Evolutionary conservation across 2,888 invertebrate genomes (phyloP).

Genomic region (Tiliacea citrago): DNA sequence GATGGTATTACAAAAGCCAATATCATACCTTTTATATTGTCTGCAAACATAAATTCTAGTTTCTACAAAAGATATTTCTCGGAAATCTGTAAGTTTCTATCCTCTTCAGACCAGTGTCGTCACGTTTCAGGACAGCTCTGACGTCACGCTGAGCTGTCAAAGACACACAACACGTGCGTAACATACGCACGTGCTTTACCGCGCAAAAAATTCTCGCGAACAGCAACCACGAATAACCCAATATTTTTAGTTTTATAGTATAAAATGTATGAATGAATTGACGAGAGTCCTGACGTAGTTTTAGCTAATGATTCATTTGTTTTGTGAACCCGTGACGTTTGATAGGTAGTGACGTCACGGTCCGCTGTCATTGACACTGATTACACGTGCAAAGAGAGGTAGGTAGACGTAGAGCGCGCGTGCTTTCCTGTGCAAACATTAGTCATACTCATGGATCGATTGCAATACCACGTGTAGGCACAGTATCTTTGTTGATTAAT

Average conservation of each 20-base stretch:
- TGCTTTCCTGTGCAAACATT: constrained; percentile 52
- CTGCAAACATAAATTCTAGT: no score
- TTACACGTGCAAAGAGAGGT: constrained; percentile 49
- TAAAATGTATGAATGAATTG: constrained; percentile 35
- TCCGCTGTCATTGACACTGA: constrained; percentile 45
- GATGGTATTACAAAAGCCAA: no score
- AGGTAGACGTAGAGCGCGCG: constrained; percentile 41
- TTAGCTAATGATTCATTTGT: constrained; percentile 33
- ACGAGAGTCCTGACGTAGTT: constrained; percentile 8
- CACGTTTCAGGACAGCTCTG: constrained; percentile 17
- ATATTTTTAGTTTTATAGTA: constrained; percentile 18
- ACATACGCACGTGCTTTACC: constrained; percentile 1
- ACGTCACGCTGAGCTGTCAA: constrained; percentile 23
- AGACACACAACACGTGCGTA: constrained; percentile 26
- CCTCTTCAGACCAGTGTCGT: background rate
- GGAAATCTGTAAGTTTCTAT: background rate
- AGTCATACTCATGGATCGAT: constrained; percentile 50
- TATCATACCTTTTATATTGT: no score
- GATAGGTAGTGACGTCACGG: constrained; percentile 46
- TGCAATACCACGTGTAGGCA: constrained; percentile 53
- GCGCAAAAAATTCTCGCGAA: background rate
- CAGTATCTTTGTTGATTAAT: constrained; percentile 14
- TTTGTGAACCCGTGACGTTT: constrained; percentile 48
- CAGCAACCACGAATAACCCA: constrained; percentile 4
- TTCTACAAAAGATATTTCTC: background rate